Base-by-base conservation (phyloP, 30 jellyfish, hydroid and myxozoan species). In the Phacellophora camtschatica region DNA sequence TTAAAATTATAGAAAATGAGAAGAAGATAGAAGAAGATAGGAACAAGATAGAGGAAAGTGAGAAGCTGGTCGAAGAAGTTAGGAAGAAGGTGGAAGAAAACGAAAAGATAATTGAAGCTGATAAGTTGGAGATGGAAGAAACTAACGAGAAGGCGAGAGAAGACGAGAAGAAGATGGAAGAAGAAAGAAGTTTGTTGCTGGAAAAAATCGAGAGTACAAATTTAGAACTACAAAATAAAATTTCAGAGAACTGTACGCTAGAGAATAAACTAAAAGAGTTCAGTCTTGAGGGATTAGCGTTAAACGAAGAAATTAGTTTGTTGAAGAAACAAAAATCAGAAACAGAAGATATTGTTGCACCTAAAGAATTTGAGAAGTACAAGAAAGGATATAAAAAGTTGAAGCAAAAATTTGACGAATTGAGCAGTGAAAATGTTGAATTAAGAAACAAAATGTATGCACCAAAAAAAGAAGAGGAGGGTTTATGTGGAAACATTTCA, bases 31-130 rank as follows among this genome's bases (percentile, higher is more conserved):
- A 64, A 28, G 57, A 50, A n/a, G 12, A 19, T 28, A 71, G 82
- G 37, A 61, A 81, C 15, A 96, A 70, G 45, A 65, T 67, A 4
- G 33, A 6, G 42, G 80, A 39, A 27, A 50, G 35, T 12, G 74
- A 19, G 59, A 57, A 71, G 46, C 15, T 41, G 20, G 32, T 88
- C 12, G 70, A 33, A 5, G 51, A 57, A 33, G 35, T 66, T 71
- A 72, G 45, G 29, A 48, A 42, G 19, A 87, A 48, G 4, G 19
- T 61, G 16, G 94, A 87, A 2, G 77, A 61, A 16, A 62, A 35
- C 19, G 69, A 62, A 62, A 34, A 79, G 50, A 76, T 29, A 24
- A 19, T 50, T 24, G 51, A 4, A 30, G 18, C 10, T 30, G n/a
- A 16, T 30, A 33, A 20, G 41, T 19, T 15, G 32, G 71, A 59